Evolutionary conservation across 37 sponge, comb jelly and placozoan species (phyloP), one percentile per base, ranked within the genome.

Genomic region (Agelas oroides): DNA sequence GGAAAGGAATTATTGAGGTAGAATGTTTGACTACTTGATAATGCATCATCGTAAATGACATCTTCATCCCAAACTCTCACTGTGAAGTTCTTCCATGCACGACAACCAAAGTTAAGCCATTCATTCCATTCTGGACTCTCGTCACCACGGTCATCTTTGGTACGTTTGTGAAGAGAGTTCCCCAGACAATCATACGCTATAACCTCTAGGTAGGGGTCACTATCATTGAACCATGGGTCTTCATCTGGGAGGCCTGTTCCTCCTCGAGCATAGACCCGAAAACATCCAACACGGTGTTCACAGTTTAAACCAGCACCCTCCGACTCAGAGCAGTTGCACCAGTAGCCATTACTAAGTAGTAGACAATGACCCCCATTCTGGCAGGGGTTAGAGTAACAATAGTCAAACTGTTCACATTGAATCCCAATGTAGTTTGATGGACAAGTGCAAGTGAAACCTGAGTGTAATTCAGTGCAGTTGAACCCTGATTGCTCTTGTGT

Each of bases 51-150:
- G 21, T 2, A 14, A 56, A 12, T 18, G 18, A 34, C 23, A 53
- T 80, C 81, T 18, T 25, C 53, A 80, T 80, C 81, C 35, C 33
- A 69, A 18, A 80, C 81, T 20, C 35, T 24, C 20, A 80, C 55
- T 20, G 35, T 68, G 23, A 80, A 56, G 12, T 37, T 65, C n/a
- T 36, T 55, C 81, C 81, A 80, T 5, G 34, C 35, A 20, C 27
- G 24, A 1, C 12, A 19, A 2, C 81, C 81, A 55, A 80, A 80
- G 59, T 80, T 27, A 19, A 80, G 66, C 52, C 46, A 39, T 34
- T 80, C 70, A 52, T 80, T 53, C 81, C 81, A 80, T 18, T 68
- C 70, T 15, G 81, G 81, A 55, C 70, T 68, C 70, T 80, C 56
- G 36, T 80, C 81, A 40, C 71, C 71, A 12, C 46, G 27, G 13